Base-by-base conservation (phyloP, 2,113 vertebrate species). In the Pterocles burchelli region DNA sequence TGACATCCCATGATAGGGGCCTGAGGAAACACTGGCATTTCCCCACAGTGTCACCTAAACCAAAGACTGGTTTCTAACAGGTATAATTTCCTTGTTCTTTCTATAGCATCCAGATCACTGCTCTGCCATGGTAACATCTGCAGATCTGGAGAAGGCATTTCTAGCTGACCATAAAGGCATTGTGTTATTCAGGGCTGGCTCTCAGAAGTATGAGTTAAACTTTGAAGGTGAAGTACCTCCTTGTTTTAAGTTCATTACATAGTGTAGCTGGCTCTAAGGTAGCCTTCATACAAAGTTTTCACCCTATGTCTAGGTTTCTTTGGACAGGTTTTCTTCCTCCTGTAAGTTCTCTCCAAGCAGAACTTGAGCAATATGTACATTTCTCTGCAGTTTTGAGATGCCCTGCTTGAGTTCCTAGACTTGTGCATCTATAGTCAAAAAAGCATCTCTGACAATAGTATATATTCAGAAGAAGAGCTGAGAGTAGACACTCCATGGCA, bases 211-310 rank as follows among this genome's bases (percentile, higher is more conserved):
- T 59, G 54, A 77, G 20, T 57, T 99, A 89, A 95, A 96, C 89
- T 99, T 99, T 76, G 68, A 88, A 98, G 98, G 99, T 99, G 96
- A 96, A 49, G 36, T 92, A 76, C 73, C 33, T 72, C 59, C 36
- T 84, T 92, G 25, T 74, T 83, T 88, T 71, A 58, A 52, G 14
- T 68, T 81, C 14, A 16, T 76, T 67, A 65, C 7, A 14, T 6
- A 25, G 34, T 8, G 24, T n/a, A 62, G 13, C 17, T 72, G 52
- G 8, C 52, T 90, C 12, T 41, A 65, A 75, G 24, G 14, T 80
- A 57, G 36, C 34, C 46, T 51, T 55, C 49, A 11, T 10, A 10
- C 4, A n/a, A 61, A 36, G 9, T 7, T 74, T 28, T 84, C 10
- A 62, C 20, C 19, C 5, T 19, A 1, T 82, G 12, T n/a, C 41